Percentiles rank a stretch among this genome's conserved stretches.
phyloP scores from a whole-genome alignment of 2,797 vertebrate genomes.

The Anguilla anguilla region DNA sequence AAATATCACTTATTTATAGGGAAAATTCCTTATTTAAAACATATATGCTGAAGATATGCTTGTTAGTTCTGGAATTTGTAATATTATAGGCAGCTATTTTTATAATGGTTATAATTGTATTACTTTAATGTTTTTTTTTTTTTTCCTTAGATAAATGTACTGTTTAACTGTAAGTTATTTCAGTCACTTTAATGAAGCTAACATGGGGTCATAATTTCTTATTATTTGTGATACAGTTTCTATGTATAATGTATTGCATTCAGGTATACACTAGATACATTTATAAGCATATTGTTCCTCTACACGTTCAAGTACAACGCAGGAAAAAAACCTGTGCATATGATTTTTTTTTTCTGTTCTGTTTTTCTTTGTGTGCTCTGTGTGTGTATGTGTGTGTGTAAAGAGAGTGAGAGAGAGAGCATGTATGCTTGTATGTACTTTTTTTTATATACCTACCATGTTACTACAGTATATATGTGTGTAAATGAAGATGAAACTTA shows the following conservation, averaged over 20 bases:
- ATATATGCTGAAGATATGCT: constrained; percentile 20
- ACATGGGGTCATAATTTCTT: constrained; percentile 26
- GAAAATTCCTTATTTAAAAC: constrained; percentile 4
- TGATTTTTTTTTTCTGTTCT: constrained; percentile 25
- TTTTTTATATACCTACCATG: constrained; percentile 26
- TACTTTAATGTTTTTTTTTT: constrained; percentile 11
- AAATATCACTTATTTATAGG: constrained; percentile 25
- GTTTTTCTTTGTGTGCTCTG: constrained; percentile 8
- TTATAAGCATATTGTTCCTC: constrained; percentile 21
- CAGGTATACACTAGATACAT: constrained; percentile 22
- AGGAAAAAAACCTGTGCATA: constrained; percentile 14
- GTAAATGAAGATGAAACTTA: constrained; percentile 24
- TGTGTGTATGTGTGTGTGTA: constrained; percentile 21
- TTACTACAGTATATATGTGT: constrained; percentile 28
- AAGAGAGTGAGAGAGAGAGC: not conserved
- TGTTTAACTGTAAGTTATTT: not conserved
- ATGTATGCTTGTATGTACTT: constrained; percentile 6
- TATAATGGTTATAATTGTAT: constrained; percentile 23
- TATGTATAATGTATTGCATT: constrained; percentile 27
- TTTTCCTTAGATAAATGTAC: constrained; percentile 5
- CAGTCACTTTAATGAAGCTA: constrained; percentile 16
- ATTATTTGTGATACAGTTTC: constrained; percentile 24
- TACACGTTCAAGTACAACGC: constrained; percentile 24
- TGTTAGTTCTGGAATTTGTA: constrained; percentile 26
- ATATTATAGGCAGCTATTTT: constrained; percentile 33